Conservation (phyloP, 1,140 invertebrate species). For the Hycleus cichorii region DNA sequence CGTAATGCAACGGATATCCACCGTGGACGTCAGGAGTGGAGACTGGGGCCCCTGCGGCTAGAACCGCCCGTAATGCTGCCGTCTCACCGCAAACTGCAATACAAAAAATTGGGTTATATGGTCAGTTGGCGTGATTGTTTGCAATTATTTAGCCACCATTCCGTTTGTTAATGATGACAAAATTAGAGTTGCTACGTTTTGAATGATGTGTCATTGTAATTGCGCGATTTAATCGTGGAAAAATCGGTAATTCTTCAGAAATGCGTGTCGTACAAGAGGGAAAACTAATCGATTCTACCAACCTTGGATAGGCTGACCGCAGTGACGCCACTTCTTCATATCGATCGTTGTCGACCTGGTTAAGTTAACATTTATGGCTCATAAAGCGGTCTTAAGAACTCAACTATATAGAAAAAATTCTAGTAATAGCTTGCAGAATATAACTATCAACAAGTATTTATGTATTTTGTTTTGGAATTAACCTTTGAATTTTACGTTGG, state of each 20-base stretch:
- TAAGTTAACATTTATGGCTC: background rate
- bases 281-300: slow-evolving; percentile 8
- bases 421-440: background rate
- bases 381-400: background rate
- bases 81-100: slow-evolving; percentile 79
- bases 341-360: background rate
- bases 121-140: too few relatives aligned
- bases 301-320: slow-evolving; percentile 13
- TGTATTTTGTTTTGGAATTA: background rate
- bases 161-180: too few relatives aligned
- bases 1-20: slow-evolving; percentile 93
- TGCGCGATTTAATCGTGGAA: too few relatives aligned
- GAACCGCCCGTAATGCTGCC: slow-evolving; percentile 75
- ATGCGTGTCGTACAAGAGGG: background rate
- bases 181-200: too few relatives aligned
- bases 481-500: background rate
- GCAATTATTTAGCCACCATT: too few relatives aligned
- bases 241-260: too few relatives aligned
- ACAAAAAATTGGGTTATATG: background rate
- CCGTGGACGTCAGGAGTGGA: slow-evolving; percentile 87
- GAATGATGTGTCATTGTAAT: too few relatives aligned
- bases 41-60: slow-evolving; percentile 74
- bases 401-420: background rate
- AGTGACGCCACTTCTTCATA: slow-evolving; percentile 8
- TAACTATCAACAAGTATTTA: background rate